A percentile compares a stretch with the other conserved stretches of the same genome.
These are phyloP conservation scores for Falco novaeseelandiae DNA, from an alignment of 2,797 vertebrate species.

Conservation along the genomic window DNA sequence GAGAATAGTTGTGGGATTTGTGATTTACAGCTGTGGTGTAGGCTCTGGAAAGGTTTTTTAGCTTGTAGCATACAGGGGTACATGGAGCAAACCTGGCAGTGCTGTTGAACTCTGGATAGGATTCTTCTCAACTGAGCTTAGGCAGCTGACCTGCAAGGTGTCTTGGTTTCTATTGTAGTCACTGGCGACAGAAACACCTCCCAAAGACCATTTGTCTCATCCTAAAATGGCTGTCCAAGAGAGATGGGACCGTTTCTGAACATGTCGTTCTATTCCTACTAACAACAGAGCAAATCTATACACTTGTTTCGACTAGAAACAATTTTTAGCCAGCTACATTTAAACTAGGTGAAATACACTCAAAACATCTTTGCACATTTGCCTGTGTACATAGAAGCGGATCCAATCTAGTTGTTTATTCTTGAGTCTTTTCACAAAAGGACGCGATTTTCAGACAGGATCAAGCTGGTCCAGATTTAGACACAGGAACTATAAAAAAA, in stretches of 20 bases:
- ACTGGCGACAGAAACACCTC: background rate
- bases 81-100: background rate
- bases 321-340: background rate
- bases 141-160: background rate
- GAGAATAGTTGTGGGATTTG: background rate
- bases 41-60: background rate
- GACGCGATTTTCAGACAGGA: background rate
- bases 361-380: background rate
- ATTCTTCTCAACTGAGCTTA: background rate
- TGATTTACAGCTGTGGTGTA: background rate
- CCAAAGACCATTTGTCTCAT: background rate
- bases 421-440: background rate
- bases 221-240: background rate
- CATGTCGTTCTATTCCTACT: background rate
- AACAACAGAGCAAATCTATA: background rate
- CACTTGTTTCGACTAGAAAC: background rate
- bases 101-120: background rate
- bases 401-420: background rate
- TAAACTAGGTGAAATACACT: background rate
- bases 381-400: rapidly evolving
- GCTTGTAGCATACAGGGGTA: background rate
- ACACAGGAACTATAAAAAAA: background rate
- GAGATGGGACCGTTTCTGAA: background rate
- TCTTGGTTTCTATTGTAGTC: background rate
- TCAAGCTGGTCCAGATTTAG: background rate